Percentiles rank a stretch among this genome's conserved stretches.
Conservation (phyloP, 2,797 vertebrate genomes). For the Phataginus tricuspis region DNA sequence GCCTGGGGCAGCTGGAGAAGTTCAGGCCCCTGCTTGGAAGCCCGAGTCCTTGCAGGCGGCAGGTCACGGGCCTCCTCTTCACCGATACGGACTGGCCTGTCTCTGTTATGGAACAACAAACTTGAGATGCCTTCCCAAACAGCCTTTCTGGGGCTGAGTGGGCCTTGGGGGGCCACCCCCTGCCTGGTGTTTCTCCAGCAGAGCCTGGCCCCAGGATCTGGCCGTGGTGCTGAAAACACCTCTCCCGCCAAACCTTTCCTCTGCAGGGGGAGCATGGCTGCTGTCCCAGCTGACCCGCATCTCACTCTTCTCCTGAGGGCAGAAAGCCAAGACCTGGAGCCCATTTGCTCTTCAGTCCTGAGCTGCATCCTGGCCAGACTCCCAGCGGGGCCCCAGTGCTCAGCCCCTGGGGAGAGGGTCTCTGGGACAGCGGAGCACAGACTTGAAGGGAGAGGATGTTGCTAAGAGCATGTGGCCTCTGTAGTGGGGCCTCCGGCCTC, state of each 20-base stretch:
- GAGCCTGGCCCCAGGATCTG: not conserved
- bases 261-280: rapidly evolving
- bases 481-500: not conserved
- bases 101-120: not conserved
- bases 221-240: not conserved
- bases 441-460: not conserved
- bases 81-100: not conserved
- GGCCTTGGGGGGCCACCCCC: not conserved
- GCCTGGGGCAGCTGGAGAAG: no score
- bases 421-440: not conserved
- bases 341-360: not conserved
- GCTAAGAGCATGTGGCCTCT: not conserved
- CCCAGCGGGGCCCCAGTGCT: not conserved
- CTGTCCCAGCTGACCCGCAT: no score
- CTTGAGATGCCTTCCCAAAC: not conserved
- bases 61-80: not conserved
- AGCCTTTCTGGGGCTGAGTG: rapidly evolving
- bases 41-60: not conserved
- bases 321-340: not conserved
- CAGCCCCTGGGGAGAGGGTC: not conserved
- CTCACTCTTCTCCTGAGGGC: not conserved
- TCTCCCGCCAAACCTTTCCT: not conserved
- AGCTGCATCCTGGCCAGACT: not conserved
- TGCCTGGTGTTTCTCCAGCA: no score
- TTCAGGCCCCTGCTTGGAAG: not conserved